Conservation (phyloP, 1,140 invertebrate genomes). For the Bombus confusus region DNA sequence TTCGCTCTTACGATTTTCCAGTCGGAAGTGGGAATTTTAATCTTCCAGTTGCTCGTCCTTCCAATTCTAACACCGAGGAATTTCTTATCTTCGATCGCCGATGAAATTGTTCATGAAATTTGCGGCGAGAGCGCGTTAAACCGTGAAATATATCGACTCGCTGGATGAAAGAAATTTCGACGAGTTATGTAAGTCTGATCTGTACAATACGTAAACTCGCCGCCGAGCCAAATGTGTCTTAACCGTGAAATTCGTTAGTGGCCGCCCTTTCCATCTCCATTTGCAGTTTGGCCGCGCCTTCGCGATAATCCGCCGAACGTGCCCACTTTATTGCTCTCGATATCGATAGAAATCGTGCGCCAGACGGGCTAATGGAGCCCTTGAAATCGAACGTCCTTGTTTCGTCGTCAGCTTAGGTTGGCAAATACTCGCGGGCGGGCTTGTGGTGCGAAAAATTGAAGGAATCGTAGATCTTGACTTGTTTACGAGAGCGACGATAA, state of each 20-base stretch:
- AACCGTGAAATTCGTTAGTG: background rate
- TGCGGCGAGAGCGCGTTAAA: too few species aligned
- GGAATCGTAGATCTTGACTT: background rate
- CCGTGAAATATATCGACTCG: too few species aligned
- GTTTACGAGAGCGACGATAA: background rate
- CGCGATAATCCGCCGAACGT: constrained; percentile 21
- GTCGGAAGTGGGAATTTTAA: too few species aligned
- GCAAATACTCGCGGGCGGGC: background rate
- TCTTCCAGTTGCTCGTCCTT: background rate
- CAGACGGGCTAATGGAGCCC: constrained; percentile 32
- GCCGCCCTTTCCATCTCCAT: background rate
- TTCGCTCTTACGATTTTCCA: too few species aligned
- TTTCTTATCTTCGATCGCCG: background rate
- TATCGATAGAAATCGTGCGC: background rate
- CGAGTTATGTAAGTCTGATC: background rate
- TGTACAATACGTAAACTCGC: background rate
- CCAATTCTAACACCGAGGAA: background rate
- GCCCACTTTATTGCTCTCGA: constrained; percentile 26
- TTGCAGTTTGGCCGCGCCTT: background rate
- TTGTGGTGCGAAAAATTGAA: background rate
- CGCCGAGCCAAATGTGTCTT: background rate
- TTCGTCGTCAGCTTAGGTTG: background rate
- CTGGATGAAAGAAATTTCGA: background rate
- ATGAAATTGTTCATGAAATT: too few species aligned
- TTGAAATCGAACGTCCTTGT: constrained; percentile 21